phyloP scores from a whole-genome alignment of 2,888 invertebrate species.

The Melanotus villosus region DNA sequence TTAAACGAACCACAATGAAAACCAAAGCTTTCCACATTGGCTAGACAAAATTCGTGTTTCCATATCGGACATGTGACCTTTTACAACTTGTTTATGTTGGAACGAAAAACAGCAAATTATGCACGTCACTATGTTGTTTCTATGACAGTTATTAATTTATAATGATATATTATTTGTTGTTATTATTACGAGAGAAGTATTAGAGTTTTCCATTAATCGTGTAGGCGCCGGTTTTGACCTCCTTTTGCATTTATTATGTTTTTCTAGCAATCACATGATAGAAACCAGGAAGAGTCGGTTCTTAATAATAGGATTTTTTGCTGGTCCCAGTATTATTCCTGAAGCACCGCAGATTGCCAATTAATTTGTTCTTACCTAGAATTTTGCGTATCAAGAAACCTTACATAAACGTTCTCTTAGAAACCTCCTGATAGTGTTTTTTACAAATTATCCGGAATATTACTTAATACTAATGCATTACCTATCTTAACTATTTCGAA shows the following conservation, averaged over 20 bases:
- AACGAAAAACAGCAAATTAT: not conserved
- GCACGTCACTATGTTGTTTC: constrained; percentile 1
- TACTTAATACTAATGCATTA: no score
- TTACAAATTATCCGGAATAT: not conserved
- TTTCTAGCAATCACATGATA: constrained; percentile 11
- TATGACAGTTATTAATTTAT: constrained; percentile 25
- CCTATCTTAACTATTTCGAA: no score
- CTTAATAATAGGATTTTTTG: constrained; percentile 5
- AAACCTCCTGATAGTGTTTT: not conserved
- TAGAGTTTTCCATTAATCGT: constrained; percentile 16
- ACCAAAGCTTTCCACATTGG: not conserved
- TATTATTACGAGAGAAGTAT: constrained; percentile 19
- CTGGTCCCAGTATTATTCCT: not conserved
- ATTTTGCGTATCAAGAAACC: constrained; percentile 5
- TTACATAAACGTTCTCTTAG: not conserved
- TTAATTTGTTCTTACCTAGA: not conserved
- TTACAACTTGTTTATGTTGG: constrained; percentile 1
- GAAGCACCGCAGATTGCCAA: not conserved
- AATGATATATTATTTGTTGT: constrained; percentile 16
- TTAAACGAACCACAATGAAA: constrained; percentile 2
- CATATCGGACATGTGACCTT: not conserved
- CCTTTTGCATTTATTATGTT: constrained; percentile 12
- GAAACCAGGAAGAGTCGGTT: constrained; percentile 19
- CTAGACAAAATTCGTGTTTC: no score
- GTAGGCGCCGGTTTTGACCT: constrained; percentile 19